Evolutionary conservation across 2,113 vertebrate genomes (phyloP), one percentile per base, ranked within the genome.

Genomic region (Pelusios castaneus): DNA sequence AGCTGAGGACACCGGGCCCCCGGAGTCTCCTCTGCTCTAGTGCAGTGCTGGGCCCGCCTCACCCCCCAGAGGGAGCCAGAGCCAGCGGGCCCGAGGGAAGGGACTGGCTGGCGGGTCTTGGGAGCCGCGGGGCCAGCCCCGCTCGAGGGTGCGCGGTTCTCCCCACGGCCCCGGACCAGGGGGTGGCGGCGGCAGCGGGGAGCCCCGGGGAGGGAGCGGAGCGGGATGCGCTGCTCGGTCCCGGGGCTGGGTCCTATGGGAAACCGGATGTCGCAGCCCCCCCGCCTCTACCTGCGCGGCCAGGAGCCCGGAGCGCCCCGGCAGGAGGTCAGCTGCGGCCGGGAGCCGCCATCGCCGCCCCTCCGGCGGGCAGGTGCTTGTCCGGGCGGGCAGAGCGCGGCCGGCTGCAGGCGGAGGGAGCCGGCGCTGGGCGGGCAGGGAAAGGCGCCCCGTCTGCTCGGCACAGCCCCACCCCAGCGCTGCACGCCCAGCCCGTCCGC

Each of bases 111-210:
- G 60, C 58, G 9, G 21, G 31, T 31, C 56, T 31, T 14, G 56
- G 47, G 47, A 31, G 56, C 56, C 56, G 14, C 27, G 27, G 10
- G 10, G 55, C 55, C 25, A 11, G 2, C 10, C 55, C 56, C 56
- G 5, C 56, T 27, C 56, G 0, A 12, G 22, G 49, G 31, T 43
- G 14, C 8, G 22, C 27, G n/a, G n/a, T n/a, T n/a, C n/a, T n/a
- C n/a, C 54, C 24, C 34, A 3, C 19, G 29, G n/a, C 6, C 6
- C 49, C 17, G 4, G n/a, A 13, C 16, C 2, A 1, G 1, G 27
- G 29, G 73, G 22, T 5, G 1, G 24, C n/a, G 10, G 49, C 13
- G 13, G 49, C 49, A 9, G 19, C 17, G 21, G 55, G 52, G 4
- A 22, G 75, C 51, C 25, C 24, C 10, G 22, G 3, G n/a, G 34